These are phyloP conservation scores for Melipona beecheii DNA, from an alignment of 2,888 invertebrate genomes.

Conservation along the genomic window DNA sequence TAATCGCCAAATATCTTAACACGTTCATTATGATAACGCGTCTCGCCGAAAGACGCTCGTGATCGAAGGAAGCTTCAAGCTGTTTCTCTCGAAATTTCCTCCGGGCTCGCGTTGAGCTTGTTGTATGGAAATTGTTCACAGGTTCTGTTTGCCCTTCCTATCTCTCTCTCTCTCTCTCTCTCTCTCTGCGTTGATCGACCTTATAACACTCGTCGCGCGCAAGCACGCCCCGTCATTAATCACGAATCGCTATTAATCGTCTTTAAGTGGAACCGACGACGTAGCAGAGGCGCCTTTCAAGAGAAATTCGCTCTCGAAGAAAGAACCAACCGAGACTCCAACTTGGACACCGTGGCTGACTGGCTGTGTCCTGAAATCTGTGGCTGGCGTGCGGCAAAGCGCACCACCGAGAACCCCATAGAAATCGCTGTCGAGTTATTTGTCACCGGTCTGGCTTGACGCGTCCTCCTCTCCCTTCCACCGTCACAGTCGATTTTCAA, in stretches of 20 bases:
- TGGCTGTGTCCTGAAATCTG: constrained; percentile 28
- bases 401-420: constrained; percentile 48
- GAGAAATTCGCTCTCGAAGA: constrained; percentile 32
- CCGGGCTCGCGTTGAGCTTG: constrained; percentile 16
- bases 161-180: background rate
- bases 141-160: constrained; percentile 40
- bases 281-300: constrained; percentile 52
- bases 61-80: constrained; percentile 16
- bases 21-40: constrained; percentile 34
- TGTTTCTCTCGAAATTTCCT: constrained; percentile 26
- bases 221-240: constrained; percentile 70
- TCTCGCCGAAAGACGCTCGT: constrained; percentile 10
- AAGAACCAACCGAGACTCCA: constrained; percentile 34
- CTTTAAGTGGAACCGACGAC: constrained; percentile 68
- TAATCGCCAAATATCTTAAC: constrained; percentile 22
- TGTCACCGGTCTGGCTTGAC: constrained; percentile 46
- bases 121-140: constrained; percentile 50
- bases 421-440: constrained; percentile 60
- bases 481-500: constrained; percentile 33
- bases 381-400: too few relatives aligned
- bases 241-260: constrained; percentile 76
- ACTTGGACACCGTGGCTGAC: constrained; percentile 42
- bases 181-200: constrained; percentile 62
- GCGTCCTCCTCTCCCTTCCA: background rate
- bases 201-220: constrained; percentile 58